Evolutionary conservation across 2,113 vertebrate species (phyloP).

Genomic region (Engraulis encrasicolus): DNA sequence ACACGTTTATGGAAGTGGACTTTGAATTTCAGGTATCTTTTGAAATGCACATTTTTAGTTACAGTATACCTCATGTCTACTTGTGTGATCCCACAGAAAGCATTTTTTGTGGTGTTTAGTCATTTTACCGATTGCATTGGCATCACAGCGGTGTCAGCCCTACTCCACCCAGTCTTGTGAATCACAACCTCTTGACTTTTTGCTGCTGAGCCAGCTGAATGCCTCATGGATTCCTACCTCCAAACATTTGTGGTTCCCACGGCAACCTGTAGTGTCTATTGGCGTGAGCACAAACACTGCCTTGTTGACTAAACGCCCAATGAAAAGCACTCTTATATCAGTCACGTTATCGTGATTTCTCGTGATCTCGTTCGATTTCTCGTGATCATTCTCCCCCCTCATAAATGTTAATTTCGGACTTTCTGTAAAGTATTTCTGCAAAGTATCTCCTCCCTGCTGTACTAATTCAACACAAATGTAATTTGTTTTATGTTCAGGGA

Average conservation of each 20-base stretch:
- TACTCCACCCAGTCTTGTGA: not conserved
- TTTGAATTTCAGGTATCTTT: not conserved
- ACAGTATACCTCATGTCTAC: not conserved
- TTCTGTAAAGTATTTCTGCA: no score
- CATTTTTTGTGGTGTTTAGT: no score
- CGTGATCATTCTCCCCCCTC: no score
- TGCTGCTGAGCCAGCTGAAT: slow-evolving; percentile 14
- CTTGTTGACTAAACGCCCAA: not conserved
- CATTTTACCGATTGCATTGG: no score
- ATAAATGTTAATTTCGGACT: no score
- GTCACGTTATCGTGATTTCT: no score
- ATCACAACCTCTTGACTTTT: slow-evolving; percentile 8
- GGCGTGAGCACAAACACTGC: not conserved
- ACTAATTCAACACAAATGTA: no score
- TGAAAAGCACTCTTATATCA: not conserved
- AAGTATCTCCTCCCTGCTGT: no score
- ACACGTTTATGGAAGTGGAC: not conserved
- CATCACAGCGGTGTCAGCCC: not conserved
- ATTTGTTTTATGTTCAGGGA: not conserved
- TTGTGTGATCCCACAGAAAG: no score
- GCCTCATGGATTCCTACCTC: not conserved
- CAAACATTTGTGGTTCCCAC: slow-evolving; percentile 21
- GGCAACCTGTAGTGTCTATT: slow-evolving; percentile 20
- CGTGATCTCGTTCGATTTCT: no score
- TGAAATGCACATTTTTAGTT: not conserved